Evolutionary conservation across 2,797 vertebrate species (phyloP).

Genomic region (Argya squamiceps): DNA sequence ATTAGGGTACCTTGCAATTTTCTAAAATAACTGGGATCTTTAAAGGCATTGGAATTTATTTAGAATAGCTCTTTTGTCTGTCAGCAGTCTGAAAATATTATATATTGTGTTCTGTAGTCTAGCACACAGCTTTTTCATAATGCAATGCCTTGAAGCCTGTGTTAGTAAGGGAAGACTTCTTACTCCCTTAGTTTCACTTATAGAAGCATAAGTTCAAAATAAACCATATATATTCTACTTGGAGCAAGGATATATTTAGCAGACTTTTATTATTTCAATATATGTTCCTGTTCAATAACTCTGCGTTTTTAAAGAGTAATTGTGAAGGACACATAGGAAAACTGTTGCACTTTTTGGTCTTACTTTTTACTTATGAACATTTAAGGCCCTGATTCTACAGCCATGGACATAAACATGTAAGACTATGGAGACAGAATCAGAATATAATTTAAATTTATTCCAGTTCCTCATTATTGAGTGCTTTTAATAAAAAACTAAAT

Average conservation of each 20-base stretch:
- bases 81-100: not conserved
- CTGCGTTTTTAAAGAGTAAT: conserved; percentile 4
- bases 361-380: conserved; percentile 15
- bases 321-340: conserved; percentile 10
- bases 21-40: not conserved
- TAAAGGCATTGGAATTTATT: not conserved
- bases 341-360: conserved; percentile 34
- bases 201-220: not conserved
- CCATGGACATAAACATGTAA: not conserved
- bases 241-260: conserved; percentile 33
- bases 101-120: not conserved
- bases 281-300: not conserved
- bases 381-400: not conserved
- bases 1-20: not conserved
- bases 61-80: not conserved
- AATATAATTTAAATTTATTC: not conserved
- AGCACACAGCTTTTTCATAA: not conserved
- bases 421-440: not conserved
- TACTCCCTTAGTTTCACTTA: not conserved
- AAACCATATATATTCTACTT: conserved; percentile 26
- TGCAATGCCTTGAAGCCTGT: not conserved
- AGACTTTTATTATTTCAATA: not conserved
- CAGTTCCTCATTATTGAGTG: not conserved
- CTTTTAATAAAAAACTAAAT: not conserved
- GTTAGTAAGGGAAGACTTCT: not conserved